Evolutionary conservation across 2,113 vertebrate species (phyloP).

Genomic region (Baryphthengus martii): DNA sequence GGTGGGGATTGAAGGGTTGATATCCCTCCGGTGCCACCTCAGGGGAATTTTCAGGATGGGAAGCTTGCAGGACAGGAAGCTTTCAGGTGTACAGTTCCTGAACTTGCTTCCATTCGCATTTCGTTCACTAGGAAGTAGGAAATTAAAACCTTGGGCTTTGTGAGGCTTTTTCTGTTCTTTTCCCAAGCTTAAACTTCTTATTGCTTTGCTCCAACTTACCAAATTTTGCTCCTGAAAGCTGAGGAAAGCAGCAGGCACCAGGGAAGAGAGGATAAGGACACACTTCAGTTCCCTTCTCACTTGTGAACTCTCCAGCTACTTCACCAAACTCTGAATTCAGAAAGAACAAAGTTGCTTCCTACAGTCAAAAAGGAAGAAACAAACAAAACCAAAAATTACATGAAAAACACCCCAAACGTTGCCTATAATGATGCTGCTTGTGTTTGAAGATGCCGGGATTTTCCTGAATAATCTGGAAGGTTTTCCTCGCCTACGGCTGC

Average conservation of each 20-base stretch:
- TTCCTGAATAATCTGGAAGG: no score
- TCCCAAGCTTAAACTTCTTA: not conserved
- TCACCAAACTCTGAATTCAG: rapidly evolving
- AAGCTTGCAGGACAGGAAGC: no score
- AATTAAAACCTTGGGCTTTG: not conserved
- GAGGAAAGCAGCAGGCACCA: rapidly evolving
- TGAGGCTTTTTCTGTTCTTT: not conserved
- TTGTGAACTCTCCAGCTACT: rapidly evolving
- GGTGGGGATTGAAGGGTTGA: not conserved
- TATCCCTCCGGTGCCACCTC: not conserved
- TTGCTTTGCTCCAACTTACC: rapidly evolving
- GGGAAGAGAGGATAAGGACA: not conserved
- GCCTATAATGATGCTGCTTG: not conserved
- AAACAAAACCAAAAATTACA: no score
- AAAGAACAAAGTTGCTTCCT: not conserved
- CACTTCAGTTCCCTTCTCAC: rapidly evolving
- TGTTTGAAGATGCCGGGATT: rapidly evolving
- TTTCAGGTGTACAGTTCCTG: not conserved
- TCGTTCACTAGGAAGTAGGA: not conserved
- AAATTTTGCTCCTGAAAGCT: not conserved
- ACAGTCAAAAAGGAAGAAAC: not conserved
- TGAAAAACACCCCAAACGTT: not conserved
- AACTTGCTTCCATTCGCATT: rapidly evolving
- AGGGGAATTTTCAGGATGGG: no score
- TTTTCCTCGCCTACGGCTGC: rapidly evolving